phyloP scores from a whole-genome alignment of 1,140 invertebrate species.

The Aphidius ervi region DNA sequence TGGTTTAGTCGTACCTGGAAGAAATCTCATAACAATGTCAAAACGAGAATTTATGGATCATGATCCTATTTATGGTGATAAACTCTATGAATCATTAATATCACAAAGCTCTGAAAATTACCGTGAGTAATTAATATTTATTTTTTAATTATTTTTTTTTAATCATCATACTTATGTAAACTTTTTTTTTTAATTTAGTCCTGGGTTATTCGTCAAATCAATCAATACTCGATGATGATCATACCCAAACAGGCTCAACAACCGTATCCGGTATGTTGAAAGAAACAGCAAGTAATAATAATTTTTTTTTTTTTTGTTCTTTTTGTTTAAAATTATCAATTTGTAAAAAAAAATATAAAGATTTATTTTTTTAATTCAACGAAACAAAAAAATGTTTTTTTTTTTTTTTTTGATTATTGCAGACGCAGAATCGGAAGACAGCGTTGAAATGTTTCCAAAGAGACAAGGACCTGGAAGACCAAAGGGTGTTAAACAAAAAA shows the following conservation, averaged over 20 bases:
- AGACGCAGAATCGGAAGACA: slow-evolving; percentile 51
- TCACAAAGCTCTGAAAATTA: slow-evolving; percentile 44
- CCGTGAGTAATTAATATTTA: slow-evolving; percentile 31
- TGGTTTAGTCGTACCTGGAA: slow-evolving; percentile 49
- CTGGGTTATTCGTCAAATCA: slow-evolving; percentile 37
- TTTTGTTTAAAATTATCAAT: neutral
- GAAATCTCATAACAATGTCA: slow-evolving; percentile 48
- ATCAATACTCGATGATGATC: slow-evolving; percentile 45
- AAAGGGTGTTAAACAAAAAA: slow-evolving; percentile 41
- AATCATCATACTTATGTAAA: neutral
- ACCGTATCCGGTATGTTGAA: slow-evolving; percentile 35
- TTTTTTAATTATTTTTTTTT: neutral
- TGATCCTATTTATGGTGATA: slow-evolving; percentile 49
- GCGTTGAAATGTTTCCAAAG: slow-evolving; percentile 42
- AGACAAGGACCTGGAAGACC: slow-evolving; percentile 49
- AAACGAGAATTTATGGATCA: slow-evolving; percentile 50
- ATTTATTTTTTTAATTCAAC: neutral
- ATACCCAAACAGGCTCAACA: slow-evolving; percentile 44
- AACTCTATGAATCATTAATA: slow-evolving; percentile 48
- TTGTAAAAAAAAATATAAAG: too few species aligned
- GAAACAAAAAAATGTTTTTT: slow-evolving; percentile 1
- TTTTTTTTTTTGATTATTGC: slow-evolving; percentile 18
- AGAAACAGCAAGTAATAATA: neutral
- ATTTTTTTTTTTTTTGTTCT: neutral
- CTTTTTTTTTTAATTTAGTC: slow-evolving; percentile 23